Base-by-base conservation (phyloP, 2,888 invertebrate genomes). In the Cosmopolites sordidus region DNA sequence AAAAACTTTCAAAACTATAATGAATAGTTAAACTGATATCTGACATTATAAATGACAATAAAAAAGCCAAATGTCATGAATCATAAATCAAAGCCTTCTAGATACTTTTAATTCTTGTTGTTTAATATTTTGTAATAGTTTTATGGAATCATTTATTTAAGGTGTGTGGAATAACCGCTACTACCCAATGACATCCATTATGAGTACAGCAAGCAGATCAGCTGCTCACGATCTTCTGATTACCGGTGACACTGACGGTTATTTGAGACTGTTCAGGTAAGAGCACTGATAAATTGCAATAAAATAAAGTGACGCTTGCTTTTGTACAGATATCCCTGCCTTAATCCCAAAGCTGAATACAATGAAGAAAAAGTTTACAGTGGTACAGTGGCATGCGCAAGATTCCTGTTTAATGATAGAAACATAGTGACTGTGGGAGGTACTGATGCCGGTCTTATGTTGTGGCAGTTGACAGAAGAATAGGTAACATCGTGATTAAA, bases 141-240 rank as follows among this genome's bases (percentile, higher is more conserved):
- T n/a, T n/a, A n/a, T n/a, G n/a, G n/a, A n/a, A n/a, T n/a, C n/a
- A n/a, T n/a, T n/a, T 75, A 22, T 22, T 22, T 41, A 64, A 87
- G 87, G 88, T 46, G 86, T 91, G 75, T 92, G 92, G 92, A 92
- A 89, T 69, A 92, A 92, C 70, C 82, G 91, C 16, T 92, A 88
- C 73, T 92, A 92, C 66, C 88, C 89, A 27, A 84, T 87, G 80
- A 86, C 87, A 18, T 87, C 89, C n/a, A 79, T 91, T 41, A 81
- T 91, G 59, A 83, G 89, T 38, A 86, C 91, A 1, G 86, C 88
- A 8, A 88, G 88, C 74, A 82, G 91, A 58, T 86, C 92, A 11
- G 83, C 88, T 1, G 87, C 88, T 3, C 89, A 92, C 59, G 92
- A 93, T 67, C 81, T 91, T 62, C 76, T 94, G 1, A 83, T 89